Base-by-base conservation (phyloP, 2,888 invertebrate species). In the Hyposoter didymator region DNA sequence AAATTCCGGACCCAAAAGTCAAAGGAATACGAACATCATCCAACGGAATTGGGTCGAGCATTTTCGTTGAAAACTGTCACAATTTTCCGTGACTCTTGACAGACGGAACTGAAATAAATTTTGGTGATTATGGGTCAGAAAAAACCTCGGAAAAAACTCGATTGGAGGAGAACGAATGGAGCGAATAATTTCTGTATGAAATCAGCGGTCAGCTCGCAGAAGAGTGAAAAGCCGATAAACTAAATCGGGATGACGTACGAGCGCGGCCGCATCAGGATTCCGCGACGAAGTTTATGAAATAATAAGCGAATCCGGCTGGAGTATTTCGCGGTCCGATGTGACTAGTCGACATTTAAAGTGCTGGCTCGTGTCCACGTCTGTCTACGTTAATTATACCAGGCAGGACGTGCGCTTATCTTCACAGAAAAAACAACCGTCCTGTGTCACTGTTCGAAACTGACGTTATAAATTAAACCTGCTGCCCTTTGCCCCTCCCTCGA, bases 291-390 rank as follows among this genome's bases (percentile, higher is more conserved):
- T 90, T 90, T 91, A 91, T 91, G 87, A 91, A 92, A 91, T 92
- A 90, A 92, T 90, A 88, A 91, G 88, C 88, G 88, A 90, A 89
- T 89, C 87, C 84, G 89, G 88, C 88, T 85, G 88, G 73, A 84
- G 74, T 64, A 75, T 80, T 84, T 85, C 80, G 75, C 78, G 32
- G 43, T 73, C 85, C 78, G 83, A 84, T 89, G 89, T 88, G 89
- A 78, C 88, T 87, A 89, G 89, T 89, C 87, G 92, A 92, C 91
- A 90, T 92, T 92, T 92, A 91, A 92, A 92, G 92, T 92, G 92
- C 92, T 90, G 85, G 89, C 89, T 88, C 92, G 87, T 92, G 92
- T 92, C 90, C 91, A 90, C 89, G 92, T 92, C 92, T 90, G 90
- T 92, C 90, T 88, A 67, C 86, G 80, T 90, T 92, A 92, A 92